Percentiles rank a stretch among this genome's conserved stretches.
Evolutionary conservation across 1,140 invertebrate genomes (phyloP).

Genomic region (Anoplophora glabripennis): DNA sequence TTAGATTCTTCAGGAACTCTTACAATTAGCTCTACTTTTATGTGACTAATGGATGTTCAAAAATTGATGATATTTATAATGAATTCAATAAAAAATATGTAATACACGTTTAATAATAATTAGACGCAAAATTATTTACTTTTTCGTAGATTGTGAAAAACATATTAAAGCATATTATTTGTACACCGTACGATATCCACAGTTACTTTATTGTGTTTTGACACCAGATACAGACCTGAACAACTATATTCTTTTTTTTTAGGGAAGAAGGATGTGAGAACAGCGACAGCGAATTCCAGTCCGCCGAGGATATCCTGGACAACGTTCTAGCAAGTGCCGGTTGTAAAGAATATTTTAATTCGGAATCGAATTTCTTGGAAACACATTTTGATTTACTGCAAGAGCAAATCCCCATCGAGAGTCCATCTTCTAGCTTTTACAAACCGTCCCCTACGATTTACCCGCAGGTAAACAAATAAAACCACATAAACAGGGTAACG

Average conservation of each 20-base stretch:
- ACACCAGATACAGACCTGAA: not conserved
- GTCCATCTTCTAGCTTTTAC: constrained; percentile 19
- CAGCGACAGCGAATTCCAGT: constrained; percentile 47
- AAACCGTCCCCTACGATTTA: constrained; percentile 19
- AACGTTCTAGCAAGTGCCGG: constrained; percentile 44
- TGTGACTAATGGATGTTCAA: too few relatives aligned
- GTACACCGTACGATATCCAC: not conserved
- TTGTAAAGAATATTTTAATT: constrained; percentile 46
- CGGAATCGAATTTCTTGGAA: constrained; percentile 39
- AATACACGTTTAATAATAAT: too few relatives aligned
- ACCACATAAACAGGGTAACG: too few relatives aligned
- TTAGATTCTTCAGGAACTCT: too few relatives aligned
- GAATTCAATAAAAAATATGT: too few relatives aligned
- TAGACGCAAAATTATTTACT: too few relatives aligned
- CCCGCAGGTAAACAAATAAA: constrained; percentile 24
- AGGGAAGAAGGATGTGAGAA: constrained; percentile 19
- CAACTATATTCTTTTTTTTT: constrained; percentile 3
- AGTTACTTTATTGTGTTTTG: too few relatives aligned
- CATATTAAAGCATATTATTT: too few relatives aligned
- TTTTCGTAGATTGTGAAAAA: too few relatives aligned
- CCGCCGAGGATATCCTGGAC: constrained; percentile 50
- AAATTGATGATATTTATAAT: too few relatives aligned
- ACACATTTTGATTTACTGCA: constrained; percentile 42
- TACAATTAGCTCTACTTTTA: too few relatives aligned
- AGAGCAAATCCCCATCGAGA: constrained; percentile 19